These are phyloP conservation scores for Ophiodon elongatus DNA, from an alignment of 2,113 vertebrate species.

Conservation along the genomic window DNA sequence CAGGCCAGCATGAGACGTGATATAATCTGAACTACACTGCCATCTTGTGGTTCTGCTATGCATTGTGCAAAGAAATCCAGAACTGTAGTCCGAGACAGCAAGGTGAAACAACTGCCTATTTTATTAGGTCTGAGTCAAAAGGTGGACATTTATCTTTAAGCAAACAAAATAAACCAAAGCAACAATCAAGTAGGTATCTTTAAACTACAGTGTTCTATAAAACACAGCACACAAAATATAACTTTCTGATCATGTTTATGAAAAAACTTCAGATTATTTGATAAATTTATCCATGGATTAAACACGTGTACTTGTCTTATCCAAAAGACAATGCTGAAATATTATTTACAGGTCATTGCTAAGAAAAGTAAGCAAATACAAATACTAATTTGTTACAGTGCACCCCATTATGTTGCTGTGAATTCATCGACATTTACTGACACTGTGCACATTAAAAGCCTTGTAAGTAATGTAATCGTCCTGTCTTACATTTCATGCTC, in stretches of 20 bases:
- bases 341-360: conserved; percentile 76
- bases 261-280: conserved; percentile 69
- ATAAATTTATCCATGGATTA: conserved; percentile 65
- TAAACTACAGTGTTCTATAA: conserved; percentile 81
- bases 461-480: conserved; percentile 33
- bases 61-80: background rate
- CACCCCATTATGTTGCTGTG: conserved; percentile 43
- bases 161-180: conserved; percentile 70
- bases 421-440: conserved; percentile 47
- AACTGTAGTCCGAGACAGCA: background rate
- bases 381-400: conserved; percentile 68
- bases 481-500: conserved; percentile 45
- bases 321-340: conserved; percentile 68
- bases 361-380: conserved; percentile 73
- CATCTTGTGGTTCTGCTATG: conserved; percentile 65
- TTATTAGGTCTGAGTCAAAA: conserved; percentile 79
- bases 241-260: conserved; percentile 76
- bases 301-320: conserved; percentile 67
- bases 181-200: conserved; percentile 63
- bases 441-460: conserved; percentile 53
- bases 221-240: conserved; percentile 87
- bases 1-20: background rate
- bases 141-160: conserved; percentile 76
- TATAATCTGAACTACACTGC: conserved; percentile 58
- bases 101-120: conserved; percentile 68